Percentiles rank a stretch among this genome's conserved stretches.
These are phyloP conservation scores for Odontamblyopus lacepedii DNA, from an alignment of 2,797 vertebrate genomes.

Conservation along the genomic window DNA sequence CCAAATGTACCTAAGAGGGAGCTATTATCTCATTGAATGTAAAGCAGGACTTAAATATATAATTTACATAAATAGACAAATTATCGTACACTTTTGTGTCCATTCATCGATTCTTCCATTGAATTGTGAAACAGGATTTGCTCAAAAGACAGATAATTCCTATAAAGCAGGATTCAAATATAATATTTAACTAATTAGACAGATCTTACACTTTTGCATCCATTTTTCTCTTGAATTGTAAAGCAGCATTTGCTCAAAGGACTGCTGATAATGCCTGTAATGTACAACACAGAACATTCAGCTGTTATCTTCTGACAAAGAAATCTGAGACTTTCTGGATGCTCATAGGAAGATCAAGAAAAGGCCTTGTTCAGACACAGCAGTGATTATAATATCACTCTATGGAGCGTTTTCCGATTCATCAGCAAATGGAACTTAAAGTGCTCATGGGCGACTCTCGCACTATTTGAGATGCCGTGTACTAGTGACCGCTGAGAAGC, in stretches of 20 bases:
- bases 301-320: background rate
- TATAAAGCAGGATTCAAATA: background rate
- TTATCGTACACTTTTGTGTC: background rate
- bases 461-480: background rate
- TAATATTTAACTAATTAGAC: background rate
- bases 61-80: background rate
- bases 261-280: background rate
- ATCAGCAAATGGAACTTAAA: conserved; percentile 5
- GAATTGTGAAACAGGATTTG: background rate
- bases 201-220: background rate
- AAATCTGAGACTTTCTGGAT: background rate
- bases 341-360: background rate
- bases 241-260: background rate
- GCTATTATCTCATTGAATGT: background rate
- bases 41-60: background rate
- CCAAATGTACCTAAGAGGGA: background rate
- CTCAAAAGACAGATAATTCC: background rate
- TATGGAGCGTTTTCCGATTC: background rate
- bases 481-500: conserved; percentile 43
- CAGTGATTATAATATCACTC: too few relatives aligned
- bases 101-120: background rate
- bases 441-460: background rate
- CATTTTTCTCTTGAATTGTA: background rate
- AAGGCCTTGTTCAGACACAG: background rate
- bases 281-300: background rate